Base-by-base conservation (phyloP, 2,113 vertebrate genomes). In the Picathartes gymnocephalus region DNA sequence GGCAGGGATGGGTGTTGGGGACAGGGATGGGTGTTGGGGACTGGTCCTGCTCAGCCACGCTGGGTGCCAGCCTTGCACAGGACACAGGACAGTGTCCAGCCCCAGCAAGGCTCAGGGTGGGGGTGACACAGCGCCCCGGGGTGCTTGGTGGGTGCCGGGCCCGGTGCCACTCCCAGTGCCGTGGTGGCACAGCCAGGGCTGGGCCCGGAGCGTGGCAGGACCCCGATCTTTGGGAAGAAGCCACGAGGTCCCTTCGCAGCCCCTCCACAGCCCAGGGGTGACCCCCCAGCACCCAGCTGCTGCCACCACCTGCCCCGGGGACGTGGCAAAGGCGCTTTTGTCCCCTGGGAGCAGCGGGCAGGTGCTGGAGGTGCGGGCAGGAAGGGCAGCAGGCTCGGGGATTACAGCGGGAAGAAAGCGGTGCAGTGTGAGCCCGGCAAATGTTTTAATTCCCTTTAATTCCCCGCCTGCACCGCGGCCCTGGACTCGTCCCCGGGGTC, bases 371-470 rank as follows among this genome's bases (percentile, higher is more conserved):
- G 62, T 74, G 48, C 27, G 3, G 79, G 56, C 72, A 56, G 92
- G 81, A 78, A 40, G 79, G 61, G 61, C 74, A 40, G 86, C 58
- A 4, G 58, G 28, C 35, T 5, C 84, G 0, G 83, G 92, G 94
- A 93, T 96, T 92, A 83, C 64, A 13, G 83, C 2, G 3, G 35
- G 56, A 57, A 95, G 86, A 93, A 95, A 94, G 88, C 19, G 0
- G 2, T 0, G 61, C 86, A 87, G 69, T 79, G 86, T 71, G 56
- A 53, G 51, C 30, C 56, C 21, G 10, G 48, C 96, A 96, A 89
- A 70, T 97, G 96, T 78, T 95, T 93, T 96, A 93, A 95, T 95
- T 88, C 95, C 94, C 44, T n/a, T 31, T 40, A 88, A 88, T 78
- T 79, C 83, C 82, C 21, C 4, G 3, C 4, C 81, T 53, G 92